Base-by-base conservation (phyloP, 2,113 vertebrate genomes). In the Tachycineta bicolor region DNA sequence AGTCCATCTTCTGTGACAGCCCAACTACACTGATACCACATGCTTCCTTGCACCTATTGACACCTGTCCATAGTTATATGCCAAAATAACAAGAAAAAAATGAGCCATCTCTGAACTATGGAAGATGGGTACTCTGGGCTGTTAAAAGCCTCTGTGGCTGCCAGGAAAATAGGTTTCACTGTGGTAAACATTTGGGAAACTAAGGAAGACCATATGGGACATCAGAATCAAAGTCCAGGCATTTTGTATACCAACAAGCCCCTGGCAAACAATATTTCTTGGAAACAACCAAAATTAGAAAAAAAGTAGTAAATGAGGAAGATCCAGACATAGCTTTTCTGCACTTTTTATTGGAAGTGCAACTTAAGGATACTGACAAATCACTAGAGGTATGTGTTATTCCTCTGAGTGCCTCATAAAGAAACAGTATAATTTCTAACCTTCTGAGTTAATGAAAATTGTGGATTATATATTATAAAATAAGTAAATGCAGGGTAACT, bases 1-100 rank as follows among this genome's bases (percentile, higher is more conserved):
- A 97, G 91, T 97, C 95, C 85, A 89, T 96, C 93, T 97, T 97
- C 89, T 79, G 29, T 96, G 95, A 95, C 94, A 98, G 74, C 70
- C n/a, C 46, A 52, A 34, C 83, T 53, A 46, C 56, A 53, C 49
- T 91, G 83, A 56, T 74, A 64, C 91, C 68, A 78, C 94, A 97
- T 91, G 92, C 79, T 93, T 95, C 83, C 64, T 71, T 95, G 75
- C 62, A 79, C 85, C 94, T 95, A 67, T 50, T 80, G 94, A 93
- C 95, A 98, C 97, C 95, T 98, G 96, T 71, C 95, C 81, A 53
- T 8, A 70, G 4, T 53, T 46, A 16, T 43, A 41, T 69, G 97
- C 95, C 97, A 97, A 96, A 93, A 74, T 25, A 76, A 34, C 20
- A 84, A 50, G 37, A 71, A 81, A 63, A 89, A 92, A 26, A 4